These are phyloP conservation scores for Drosophila leonis DNA, from an alignment of 2,888 invertebrate genomes.

Conservation along the genomic window DNA sequence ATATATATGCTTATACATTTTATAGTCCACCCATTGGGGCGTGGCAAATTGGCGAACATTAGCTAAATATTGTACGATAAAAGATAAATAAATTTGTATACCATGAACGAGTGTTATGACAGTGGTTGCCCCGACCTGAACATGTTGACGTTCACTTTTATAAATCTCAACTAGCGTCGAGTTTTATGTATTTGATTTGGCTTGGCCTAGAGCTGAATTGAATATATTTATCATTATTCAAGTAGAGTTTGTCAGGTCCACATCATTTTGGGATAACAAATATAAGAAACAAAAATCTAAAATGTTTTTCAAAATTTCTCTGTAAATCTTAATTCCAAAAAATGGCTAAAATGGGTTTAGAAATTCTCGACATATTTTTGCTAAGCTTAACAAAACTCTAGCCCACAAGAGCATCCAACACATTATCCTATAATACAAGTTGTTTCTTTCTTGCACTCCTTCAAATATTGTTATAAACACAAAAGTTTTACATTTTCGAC, in stretches of 20 bases:
- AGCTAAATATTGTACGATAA: too few species aligned
- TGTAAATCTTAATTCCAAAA: constrained; percentile 50
- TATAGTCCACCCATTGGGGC: neutral
- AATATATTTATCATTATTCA: neutral
- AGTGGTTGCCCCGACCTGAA: neutral
- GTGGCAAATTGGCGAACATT: neutral
- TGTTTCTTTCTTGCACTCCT: constrained; percentile 26
- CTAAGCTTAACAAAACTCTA: neutral
- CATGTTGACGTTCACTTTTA: neutral
- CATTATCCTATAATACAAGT: neutral
- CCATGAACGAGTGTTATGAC: neutral
- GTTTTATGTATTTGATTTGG: neutral
- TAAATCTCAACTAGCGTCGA: constrained; percentile 14
- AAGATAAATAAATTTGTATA: neutral
- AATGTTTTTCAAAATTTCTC: constrained; percentile 13
- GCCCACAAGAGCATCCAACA: neutral
- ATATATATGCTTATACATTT: too few species aligned
- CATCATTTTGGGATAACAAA: neutral
- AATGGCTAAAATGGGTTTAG: constrained; percentile 18
- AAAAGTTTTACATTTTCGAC: neutral
- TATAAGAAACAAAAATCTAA: neutral
- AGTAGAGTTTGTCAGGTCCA: neutral
- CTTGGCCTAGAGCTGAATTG: neutral
- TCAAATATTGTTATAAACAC: neutral
- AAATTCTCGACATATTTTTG: neutral